Conservation (phyloP, 2,888 invertebrate species). For the Argynnis bischoffii region DNA sequence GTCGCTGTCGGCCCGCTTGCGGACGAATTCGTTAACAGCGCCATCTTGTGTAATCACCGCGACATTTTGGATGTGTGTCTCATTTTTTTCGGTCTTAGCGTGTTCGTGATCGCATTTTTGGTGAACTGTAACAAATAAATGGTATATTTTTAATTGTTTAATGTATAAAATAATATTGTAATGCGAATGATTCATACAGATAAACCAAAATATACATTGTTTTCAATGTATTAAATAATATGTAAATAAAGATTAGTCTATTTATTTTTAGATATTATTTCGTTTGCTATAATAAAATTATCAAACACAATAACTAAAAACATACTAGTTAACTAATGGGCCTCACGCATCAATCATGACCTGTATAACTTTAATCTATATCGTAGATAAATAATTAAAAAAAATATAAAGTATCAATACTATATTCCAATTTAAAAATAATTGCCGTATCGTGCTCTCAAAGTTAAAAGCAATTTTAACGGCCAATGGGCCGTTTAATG, state of each 20-base stretch:
- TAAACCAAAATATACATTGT: too few species aligned
- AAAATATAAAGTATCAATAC: slow-evolving; percentile 14
- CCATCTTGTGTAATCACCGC: slow-evolving; percentile 74
- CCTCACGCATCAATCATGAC: slow-evolving; percentile 16
- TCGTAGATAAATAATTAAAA: slow-evolving; percentile 14
- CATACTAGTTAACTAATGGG: not conserved
- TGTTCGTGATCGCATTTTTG: slow-evolving; percentile 38
- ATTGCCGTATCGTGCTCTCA: slow-evolving; percentile 35
- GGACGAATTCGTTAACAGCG: slow-evolving; percentile 74
- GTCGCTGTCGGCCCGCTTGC: slow-evolving; percentile 66
- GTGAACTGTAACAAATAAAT: slow-evolving; percentile 42
- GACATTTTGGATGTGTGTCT: slow-evolving; percentile 62
- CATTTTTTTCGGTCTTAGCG: slow-evolving; percentile 43
- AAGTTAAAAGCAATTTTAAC: slow-evolving; percentile 47
- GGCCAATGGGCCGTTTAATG: slow-evolving; percentile 57
- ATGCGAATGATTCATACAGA: too few species aligned
- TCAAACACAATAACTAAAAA: slow-evolving; percentile 5
- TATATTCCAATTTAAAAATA: slow-evolving; percentile 33
- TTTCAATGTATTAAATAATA: too few species aligned
- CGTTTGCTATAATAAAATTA: not conserved
- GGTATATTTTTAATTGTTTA: not conserved
- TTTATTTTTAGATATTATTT: too few species aligned
- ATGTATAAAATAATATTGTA: too few species aligned
- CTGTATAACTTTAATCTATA: slow-evolving; percentile 20
- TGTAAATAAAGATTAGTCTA: too few species aligned